Conservation (phyloP, 2,888 invertebrate genomes). For the Podotricha telesiphe region DNA sequence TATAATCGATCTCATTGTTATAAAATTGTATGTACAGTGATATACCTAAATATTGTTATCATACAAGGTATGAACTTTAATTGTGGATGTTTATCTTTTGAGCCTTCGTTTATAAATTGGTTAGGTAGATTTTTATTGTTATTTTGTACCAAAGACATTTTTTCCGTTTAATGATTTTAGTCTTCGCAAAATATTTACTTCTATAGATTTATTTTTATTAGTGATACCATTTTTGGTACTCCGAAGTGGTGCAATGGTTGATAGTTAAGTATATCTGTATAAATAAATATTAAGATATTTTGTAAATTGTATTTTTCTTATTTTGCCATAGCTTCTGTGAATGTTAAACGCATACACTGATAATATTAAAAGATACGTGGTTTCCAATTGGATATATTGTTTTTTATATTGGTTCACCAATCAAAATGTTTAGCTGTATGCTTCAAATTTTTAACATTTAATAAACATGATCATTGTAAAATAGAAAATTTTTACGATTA, state of each 20-base stretch:
- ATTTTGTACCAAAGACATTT: slow-evolving; percentile 79
- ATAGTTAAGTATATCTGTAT: slow-evolving; percentile 63
- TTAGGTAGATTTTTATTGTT: slow-evolving; percentile 59
- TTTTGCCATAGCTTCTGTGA: slow-evolving; percentile 70
- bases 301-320: slow-evolving; percentile 54
- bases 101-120: slow-evolving; percentile 62
- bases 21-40: slow-evolving; percentile 71
- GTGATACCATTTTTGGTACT: slow-evolving; percentile 64
- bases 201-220: slow-evolving; percentile 35
- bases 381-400: slow-evolving; percentile 33
- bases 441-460: slow-evolving; percentile 42
- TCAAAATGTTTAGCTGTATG: slow-evolving; percentile 36
- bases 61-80: slow-evolving; percentile 82
- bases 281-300: slow-evolving; percentile 58
- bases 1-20: slow-evolving; percentile 82
- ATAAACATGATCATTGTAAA: slow-evolving; percentile 45
- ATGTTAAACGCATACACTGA: slow-evolving; percentile 59
- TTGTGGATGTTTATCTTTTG: slow-evolving; percentile 58
- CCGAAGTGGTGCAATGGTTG: slow-evolving; percentile 76
- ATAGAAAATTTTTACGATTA: slow-evolving; percentile 70
- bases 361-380: slow-evolving; percentile 34
- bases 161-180: slow-evolving; percentile 65
- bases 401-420: slow-evolving; percentile 31
- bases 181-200: slow-evolving; percentile 46
- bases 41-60: slow-evolving; percentile 78